Conservation (phyloP, 1,140 invertebrate species). For the Pectinophora gossypiella region DNA sequence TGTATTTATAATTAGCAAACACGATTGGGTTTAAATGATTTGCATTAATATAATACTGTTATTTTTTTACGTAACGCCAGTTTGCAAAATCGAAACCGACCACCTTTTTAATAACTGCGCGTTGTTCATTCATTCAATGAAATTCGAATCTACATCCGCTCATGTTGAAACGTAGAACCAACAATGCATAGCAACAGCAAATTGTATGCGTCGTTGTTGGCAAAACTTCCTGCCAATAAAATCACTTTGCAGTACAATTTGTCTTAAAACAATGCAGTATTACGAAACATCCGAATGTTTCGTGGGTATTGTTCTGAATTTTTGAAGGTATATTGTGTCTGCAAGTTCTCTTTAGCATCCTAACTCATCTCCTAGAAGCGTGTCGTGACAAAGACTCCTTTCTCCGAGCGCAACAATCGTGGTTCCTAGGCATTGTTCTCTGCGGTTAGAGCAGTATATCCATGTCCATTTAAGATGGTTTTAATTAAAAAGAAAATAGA, state of each 20-base stretch:
- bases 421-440: constrained; percentile 52
- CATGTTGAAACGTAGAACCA: neutral
- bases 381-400: constrained; percentile 39
- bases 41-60: no score
- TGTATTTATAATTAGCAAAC: no score
- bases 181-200: neutral
- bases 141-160: constrained; percentile 1
- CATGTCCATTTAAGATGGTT: constrained; percentile 9
- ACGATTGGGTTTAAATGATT: no score
- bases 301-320: neutral
- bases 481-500: constrained; percentile 12
- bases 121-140: neutral
- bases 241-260: no score
- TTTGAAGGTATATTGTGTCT: no score
- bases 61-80: no score
- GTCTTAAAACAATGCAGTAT: neutral
- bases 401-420: constrained; percentile 47
- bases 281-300: neutral
- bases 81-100: neutral
- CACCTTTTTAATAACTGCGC: neutral
- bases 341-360: constrained; percentile 21
- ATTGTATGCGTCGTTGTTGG: constrained; percentile 10
- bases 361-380: constrained; percentile 31
- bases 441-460: constrained; percentile 10
- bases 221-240: constrained; percentile 6